A percentile compares a stretch with the other conserved stretches of the same genome.
phyloP scores from a whole-genome alignment of 2,797 vertebrate species.

The Bucorvus abyssinicus region DNA sequence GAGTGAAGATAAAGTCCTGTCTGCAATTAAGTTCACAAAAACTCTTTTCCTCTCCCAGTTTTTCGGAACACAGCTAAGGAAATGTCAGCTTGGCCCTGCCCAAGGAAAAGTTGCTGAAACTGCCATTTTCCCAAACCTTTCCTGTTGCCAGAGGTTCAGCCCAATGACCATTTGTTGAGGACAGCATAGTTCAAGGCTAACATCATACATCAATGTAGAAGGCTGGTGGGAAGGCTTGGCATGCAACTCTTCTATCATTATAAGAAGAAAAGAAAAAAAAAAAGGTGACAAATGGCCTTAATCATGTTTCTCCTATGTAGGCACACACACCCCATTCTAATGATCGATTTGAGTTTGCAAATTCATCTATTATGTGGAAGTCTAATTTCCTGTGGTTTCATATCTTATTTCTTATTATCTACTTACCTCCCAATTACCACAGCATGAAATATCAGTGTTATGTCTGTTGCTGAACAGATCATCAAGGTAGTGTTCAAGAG shows the following conservation, averaged over 20 bases:
- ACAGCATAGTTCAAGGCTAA: conserved; percentile 16
- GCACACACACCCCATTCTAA: neutral
- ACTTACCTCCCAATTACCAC: neutral
- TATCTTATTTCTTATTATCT: neutral
- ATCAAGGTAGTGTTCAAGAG: neutral
- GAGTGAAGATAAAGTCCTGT: neutral
- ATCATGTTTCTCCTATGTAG: neutral
- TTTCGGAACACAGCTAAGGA: neutral
- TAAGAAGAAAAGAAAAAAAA: neutral
- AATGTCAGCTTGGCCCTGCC: neutral
- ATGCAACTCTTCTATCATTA: neutral
- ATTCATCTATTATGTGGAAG: neutral
- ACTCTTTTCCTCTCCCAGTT: neutral
- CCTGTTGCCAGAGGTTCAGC: conserved; percentile 12
- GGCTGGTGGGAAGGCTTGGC: neutral
- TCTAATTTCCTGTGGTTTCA: neutral
- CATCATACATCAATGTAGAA: neutral
- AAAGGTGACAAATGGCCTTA: neutral
- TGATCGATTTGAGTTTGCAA: neutral
- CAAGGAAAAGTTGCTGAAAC: conserved; percentile 49
- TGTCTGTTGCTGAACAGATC: neutral
- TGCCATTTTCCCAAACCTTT: conserved; percentile 14
- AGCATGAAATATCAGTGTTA: neutral
- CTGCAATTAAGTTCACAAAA: neutral
- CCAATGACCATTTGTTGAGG: neutral